Evolutionary conservation across 2,797 vertebrate genomes (phyloP).

Genomic region (Fistularia tabacaria): DNA sequence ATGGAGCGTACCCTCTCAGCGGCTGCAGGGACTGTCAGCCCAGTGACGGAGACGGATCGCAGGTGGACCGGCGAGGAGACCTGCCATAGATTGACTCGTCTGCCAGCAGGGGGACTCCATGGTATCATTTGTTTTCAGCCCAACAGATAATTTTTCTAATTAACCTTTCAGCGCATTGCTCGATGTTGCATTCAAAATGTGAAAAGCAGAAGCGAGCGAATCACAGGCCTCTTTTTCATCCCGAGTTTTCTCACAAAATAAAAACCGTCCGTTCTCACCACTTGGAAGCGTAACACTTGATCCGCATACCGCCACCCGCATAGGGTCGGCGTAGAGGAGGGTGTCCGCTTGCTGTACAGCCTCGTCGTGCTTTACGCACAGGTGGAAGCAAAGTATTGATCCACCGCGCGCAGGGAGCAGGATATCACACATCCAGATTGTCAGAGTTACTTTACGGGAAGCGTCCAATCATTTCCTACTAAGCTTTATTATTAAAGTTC

Average conservation of each 20-base stretch:
- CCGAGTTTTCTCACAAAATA: slow-evolving; percentile 36
- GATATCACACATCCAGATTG: slow-evolving; percentile 15
- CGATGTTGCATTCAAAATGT: slow-evolving; percentile 51
- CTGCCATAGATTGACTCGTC: slow-evolving; percentile 81
- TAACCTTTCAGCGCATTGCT: slow-evolving; percentile 84
- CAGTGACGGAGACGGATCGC: slow-evolving; percentile 89
- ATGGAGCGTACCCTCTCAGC: slow-evolving; percentile 72
- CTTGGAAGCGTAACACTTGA: too few species aligned
- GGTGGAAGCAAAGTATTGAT: slow-evolving; percentile 21
- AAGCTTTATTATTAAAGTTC: too few species aligned
- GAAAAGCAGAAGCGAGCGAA: slow-evolving; percentile 26
- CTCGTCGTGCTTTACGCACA: slow-evolving; percentile 14
- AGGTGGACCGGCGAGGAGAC: slow-evolving; percentile 73
- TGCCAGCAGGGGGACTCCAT: slow-evolving; percentile 67
- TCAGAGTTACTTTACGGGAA: too few species aligned
- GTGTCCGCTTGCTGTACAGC: slow-evolving; percentile 15
- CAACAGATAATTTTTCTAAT: slow-evolving; percentile 96
- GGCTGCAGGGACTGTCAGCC: slow-evolving; percentile 69
- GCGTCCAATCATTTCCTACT: too few species aligned
- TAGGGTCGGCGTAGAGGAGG: slow-evolving; percentile 1
- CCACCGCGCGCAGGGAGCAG: background rate
- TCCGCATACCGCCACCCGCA: background rate
- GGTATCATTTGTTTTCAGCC: slow-evolving; percentile 73
- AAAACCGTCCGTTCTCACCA: slow-evolving; percentile 21
- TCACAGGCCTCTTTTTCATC: slow-evolving; percentile 24